Conservation (phyloP, 2,888 invertebrate genomes). For the Drymonia ruficornis region DNA sequence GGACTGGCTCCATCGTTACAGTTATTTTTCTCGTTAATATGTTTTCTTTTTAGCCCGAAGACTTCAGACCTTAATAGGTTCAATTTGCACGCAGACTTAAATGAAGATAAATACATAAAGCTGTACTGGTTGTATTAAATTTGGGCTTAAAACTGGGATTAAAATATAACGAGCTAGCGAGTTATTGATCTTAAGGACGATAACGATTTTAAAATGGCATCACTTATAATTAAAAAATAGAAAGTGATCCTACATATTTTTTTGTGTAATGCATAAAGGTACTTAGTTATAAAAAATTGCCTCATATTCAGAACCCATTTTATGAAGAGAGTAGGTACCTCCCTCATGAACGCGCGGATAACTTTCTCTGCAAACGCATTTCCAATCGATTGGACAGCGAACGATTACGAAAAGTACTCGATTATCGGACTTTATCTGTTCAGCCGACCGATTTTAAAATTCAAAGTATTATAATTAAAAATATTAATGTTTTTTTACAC, state of each 20-base stretch:
- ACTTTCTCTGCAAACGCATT: constrained; percentile 60
- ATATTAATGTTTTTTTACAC: background rate
- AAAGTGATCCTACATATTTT: background rate
- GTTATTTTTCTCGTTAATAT: background rate
- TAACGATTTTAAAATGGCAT: background rate
- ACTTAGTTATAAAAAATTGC: constrained; percentile 42
- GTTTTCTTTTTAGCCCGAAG: background rate
- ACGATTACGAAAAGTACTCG: constrained; percentile 28
- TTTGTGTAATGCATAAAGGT: constrained; percentile 1
- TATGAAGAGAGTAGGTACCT: constrained; percentile 35
- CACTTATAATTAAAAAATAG: background rate
- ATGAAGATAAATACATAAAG: too few species aligned
- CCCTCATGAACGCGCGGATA: constrained; percentile 36
- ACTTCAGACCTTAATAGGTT: background rate
- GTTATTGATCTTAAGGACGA: too few species aligned
- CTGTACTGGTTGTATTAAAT: too few species aligned
- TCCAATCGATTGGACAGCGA: constrained; percentile 44
- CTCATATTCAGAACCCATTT: constrained; percentile 29
- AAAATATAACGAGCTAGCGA: too few species aligned
- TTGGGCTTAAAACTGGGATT: too few species aligned
- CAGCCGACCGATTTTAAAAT: background rate
- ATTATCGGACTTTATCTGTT: constrained; percentile 27
- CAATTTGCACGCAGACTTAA: background rate
- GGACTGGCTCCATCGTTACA: background rate
- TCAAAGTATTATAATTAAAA: background rate